Evolutionary conservation across 2,888 invertebrate genomes (phyloP), one percentile per base, ranked within the genome.

Genomic region (Atrina japonica): DNA sequence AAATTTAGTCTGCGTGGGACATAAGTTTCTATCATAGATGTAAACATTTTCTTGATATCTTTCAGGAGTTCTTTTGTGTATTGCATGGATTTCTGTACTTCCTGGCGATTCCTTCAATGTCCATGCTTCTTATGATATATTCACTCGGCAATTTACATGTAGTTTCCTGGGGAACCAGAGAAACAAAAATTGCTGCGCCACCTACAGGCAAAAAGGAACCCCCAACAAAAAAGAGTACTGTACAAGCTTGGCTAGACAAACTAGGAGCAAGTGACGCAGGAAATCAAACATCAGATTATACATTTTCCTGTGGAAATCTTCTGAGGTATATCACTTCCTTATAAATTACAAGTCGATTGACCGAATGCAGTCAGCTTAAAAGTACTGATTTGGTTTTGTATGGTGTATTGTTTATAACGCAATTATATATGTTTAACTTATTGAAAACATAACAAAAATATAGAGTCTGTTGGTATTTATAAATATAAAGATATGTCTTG

Each of bases 131-230:
- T 66, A 94, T 97, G 78, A 95, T 98, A 69, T 98, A 96, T 89
- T 96, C 97, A 0, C 92, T 97, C 23, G 96, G 96, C 88, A 98
- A 98, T 89, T 93, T 98, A 91, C 96, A 98, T 89, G 95, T 96
- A 86, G 95, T 98, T 3, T 94, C 95, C 0, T 98, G 98, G 98
- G 98, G 98, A 7, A 98, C 97, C 0, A 92, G 98, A 67, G 98
- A 97, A 89, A 94, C 91, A 25, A 80, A 78, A 55, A 60, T 71
- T 11, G 72, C 75, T 47, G 78, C 77, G 59, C 76, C 59, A n/a
- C 35, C 63, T 11, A 40, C 66, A 0, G 16, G 66, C 0, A 53
- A 59, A 3, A 25, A 23, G 1, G 25, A 41, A 3, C 25, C 47
- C 14, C 53, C 58, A 27, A 35, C 53, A 29, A 45, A 53, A 16